phyloP scores from a whole-genome alignment of 2,888 invertebrate genomes.

The Drosophila sordidula region DNA sequence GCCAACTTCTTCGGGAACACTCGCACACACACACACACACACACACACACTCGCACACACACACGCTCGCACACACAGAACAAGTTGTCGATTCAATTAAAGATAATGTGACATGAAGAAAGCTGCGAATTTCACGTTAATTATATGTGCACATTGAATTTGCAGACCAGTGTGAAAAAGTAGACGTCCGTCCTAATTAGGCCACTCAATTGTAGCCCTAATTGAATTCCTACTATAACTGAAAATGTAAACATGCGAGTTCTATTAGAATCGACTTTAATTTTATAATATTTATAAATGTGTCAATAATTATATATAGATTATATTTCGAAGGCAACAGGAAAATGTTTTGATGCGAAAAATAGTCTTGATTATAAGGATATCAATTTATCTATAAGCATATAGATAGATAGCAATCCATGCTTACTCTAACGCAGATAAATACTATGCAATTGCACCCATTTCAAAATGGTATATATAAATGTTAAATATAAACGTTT shows the following conservation, averaged over 20 bases:
- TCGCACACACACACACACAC: constrained; percentile 5
- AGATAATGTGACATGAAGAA: constrained; percentile 51
- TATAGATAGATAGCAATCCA: too few species aligned
- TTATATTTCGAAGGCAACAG: too few species aligned
- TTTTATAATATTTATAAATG: not conserved
- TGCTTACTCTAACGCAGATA: too few species aligned
- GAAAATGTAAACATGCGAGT: too few species aligned
- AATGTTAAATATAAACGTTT: not conserved
- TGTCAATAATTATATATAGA: too few species aligned
- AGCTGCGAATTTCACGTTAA: constrained; percentile 47
- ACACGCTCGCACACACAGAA: constrained; percentile 11
- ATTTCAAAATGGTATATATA: too few species aligned
- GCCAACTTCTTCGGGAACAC: constrained; percentile 27
- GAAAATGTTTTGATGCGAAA: too few species aligned
- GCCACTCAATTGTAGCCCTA: not conserved
- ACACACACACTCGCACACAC: not conserved
- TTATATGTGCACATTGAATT: constrained; percentile 35
- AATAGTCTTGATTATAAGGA: too few species aligned
- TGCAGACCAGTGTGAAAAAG: constrained; percentile 36
- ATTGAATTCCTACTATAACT: too few species aligned
- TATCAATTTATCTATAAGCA: too few species aligned
- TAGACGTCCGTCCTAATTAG: not conserved
- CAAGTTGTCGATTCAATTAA: constrained; percentile 52
- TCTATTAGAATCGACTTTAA: too few species aligned
- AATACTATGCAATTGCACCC: too few species aligned